Percentiles rank a stretch among this genome's conserved stretches.
Conservation (phyloP, 2,888 invertebrate species). For the Melipona beecheii region DNA sequence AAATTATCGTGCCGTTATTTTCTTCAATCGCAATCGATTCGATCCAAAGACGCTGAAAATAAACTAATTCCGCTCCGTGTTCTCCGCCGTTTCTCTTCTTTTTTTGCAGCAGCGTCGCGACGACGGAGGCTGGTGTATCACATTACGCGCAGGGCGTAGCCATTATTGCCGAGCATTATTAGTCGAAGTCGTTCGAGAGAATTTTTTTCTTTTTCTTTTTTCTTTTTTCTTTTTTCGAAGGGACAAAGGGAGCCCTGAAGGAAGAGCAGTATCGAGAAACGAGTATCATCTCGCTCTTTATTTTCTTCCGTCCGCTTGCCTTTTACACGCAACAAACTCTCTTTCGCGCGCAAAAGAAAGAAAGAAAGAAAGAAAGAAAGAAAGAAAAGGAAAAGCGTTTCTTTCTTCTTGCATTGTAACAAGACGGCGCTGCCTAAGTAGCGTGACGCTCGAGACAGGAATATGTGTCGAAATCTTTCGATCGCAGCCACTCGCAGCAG, state of each 20-base stretch:
- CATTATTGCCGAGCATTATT: constrained; percentile 5
- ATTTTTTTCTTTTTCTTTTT: not conserved
- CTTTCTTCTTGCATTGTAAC: not conserved
- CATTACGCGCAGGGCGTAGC: not conserved
- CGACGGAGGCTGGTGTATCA: not conserved
- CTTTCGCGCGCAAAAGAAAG: not conserved
- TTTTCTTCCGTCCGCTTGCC: constrained; percentile 10
- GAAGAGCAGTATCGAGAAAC: not conserved
- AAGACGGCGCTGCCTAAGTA: not conserved
- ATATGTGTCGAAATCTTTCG: no score
- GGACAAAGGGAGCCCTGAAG: constrained; percentile 13
- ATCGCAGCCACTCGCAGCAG: no score
- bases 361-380: no score
- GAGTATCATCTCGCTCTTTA: not conserved
- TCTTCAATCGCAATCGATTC: not conserved
- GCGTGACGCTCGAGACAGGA: not conserved
- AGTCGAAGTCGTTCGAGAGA: constrained; percentile 6
- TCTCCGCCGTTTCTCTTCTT: not conserved
- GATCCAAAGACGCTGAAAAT: not conserved
- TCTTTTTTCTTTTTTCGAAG: not conserved
- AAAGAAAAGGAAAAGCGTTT: not conserved
- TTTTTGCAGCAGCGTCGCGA: not conserved
- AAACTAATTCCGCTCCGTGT: not conserved
- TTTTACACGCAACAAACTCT: not conserved
- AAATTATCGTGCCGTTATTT: not conserved